phyloP scores from a whole-genome alignment of 2,888 invertebrate species.

The Pediacus dermestoides region DNA sequence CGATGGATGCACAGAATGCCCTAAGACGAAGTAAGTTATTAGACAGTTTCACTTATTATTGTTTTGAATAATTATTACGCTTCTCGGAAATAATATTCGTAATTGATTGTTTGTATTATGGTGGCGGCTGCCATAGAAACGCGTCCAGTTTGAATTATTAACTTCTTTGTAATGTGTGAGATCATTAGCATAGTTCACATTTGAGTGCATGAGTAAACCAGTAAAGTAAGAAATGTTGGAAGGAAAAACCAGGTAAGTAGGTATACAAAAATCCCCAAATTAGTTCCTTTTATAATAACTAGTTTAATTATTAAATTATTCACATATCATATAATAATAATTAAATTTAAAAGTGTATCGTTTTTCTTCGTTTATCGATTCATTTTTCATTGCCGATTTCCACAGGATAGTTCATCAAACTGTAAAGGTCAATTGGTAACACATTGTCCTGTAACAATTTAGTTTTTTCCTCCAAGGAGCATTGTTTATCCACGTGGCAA shows the following conservation, averaged over 20 bases:
- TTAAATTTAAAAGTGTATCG: no score
- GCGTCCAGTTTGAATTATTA: not conserved
- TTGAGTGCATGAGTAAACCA: no score
- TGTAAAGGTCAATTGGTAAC: constrained; percentile 34
- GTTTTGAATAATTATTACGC: constrained; percentile 4
- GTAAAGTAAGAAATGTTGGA: no score
- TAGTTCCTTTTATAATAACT: no score
- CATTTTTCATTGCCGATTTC: no score
- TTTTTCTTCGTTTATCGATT: no score
- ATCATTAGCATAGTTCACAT: not conserved
- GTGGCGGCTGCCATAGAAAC: not conserved
- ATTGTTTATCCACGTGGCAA: constrained; percentile 46
- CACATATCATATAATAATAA: no score
- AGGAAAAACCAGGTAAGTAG: no score
- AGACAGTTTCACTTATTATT: constrained; percentile 8
- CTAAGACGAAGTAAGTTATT: constrained; percentile 81
- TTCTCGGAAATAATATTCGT: no score
- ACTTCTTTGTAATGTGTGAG: not conserved
- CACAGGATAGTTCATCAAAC: constrained; percentile 32
- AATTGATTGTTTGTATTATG: not conserved
- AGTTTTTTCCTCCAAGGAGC: constrained; percentile 34
- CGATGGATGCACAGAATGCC: constrained; percentile 98
- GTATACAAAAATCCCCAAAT: no score
- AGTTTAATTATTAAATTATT: no score
- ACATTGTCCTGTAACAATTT: constrained; percentile 24